Evolutionary conservation across 2,888 invertebrate genomes (phyloP).

Genomic region (Perizoma affinitatum): DNA sequence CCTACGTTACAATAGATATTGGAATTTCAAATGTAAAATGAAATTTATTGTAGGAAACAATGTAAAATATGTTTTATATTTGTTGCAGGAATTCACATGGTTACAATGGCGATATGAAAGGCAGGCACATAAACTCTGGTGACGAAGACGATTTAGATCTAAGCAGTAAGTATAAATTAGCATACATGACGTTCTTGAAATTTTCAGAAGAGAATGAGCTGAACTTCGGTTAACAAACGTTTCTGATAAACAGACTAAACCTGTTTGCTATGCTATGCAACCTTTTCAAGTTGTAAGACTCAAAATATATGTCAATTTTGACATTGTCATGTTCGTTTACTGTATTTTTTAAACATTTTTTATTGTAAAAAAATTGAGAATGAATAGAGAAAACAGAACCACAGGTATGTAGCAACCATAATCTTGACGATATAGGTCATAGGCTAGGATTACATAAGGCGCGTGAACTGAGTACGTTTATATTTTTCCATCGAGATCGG

Average conservation of each 20-base stretch:
- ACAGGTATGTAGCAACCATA: constrained; percentile 23
- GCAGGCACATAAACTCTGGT: constrained; percentile 75
- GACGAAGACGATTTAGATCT: constrained; percentile 81
- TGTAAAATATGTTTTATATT: constrained; percentile 11
- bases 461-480: constrained; percentile 9
- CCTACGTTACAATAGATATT: no score
- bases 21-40: background rate
- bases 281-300: background rate
- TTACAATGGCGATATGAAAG: constrained; percentile 81
- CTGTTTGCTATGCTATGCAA: background rate
- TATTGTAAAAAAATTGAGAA: constrained; percentile 21
- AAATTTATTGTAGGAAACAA: no score
- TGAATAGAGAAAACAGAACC: constrained; percentile 16
- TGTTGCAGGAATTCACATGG: constrained; percentile 72
- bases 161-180: constrained; percentile 69
- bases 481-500: background rate
- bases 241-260: no score
- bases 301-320: constrained; percentile 4
- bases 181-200: background rate
- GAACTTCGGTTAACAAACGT: no score
- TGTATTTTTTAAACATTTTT: constrained; percentile 10
- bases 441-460: constrained; percentile 3
- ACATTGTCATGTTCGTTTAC: constrained; percentile 21
- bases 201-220: no score
- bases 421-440: constrained; percentile 6